These are phyloP conservation scores for Xiphias gladius DNA, from an alignment of 2,113 vertebrate genomes.

Conservation along the genomic window DNA sequence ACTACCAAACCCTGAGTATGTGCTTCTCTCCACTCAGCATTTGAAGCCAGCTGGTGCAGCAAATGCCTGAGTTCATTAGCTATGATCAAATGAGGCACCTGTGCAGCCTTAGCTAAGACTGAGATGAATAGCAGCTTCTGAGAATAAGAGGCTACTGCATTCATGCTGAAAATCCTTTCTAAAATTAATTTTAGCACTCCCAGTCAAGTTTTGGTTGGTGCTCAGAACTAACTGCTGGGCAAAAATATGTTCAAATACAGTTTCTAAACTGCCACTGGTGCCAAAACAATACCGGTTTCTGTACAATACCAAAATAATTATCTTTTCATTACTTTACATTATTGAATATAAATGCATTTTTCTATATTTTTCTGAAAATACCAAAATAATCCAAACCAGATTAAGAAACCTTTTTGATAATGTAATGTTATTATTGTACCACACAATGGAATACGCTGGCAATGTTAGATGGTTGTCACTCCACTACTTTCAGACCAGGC, in stretches of 20 bases:
- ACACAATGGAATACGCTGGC: neutral
- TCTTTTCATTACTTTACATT: neutral
- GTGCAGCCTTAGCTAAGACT: conserved; percentile 26
- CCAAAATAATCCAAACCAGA: too few relatives aligned
- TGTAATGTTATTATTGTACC: too few relatives aligned
- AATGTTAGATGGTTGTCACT: neutral
- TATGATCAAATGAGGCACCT: conserved; percentile 21
- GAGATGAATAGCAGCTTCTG: conserved; percentile 39
- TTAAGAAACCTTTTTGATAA: too few relatives aligned
- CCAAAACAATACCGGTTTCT: neutral
- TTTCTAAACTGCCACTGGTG: neutral
- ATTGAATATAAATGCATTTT: neutral
- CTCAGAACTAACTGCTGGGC: neutral
- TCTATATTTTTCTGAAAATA: neutral
- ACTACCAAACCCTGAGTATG: neutral
- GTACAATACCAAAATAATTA: neutral
- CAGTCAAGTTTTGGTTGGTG: neutral
- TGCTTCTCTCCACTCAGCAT: conserved; percentile 1
- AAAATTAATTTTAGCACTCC: neutral
- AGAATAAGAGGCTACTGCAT: conserved; percentile 23
- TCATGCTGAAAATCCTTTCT: conserved; percentile 33
- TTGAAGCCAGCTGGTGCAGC: conserved; percentile 19
- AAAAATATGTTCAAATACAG: neutral
- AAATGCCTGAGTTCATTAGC: conserved; percentile 53
- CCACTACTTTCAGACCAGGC: neutral